Percentiles rank a stretch among this genome's conserved stretches.
phyloP scores from a whole-genome alignment of 1,140 invertebrate genomes.

The Diorhabda carinulata region DNA sequence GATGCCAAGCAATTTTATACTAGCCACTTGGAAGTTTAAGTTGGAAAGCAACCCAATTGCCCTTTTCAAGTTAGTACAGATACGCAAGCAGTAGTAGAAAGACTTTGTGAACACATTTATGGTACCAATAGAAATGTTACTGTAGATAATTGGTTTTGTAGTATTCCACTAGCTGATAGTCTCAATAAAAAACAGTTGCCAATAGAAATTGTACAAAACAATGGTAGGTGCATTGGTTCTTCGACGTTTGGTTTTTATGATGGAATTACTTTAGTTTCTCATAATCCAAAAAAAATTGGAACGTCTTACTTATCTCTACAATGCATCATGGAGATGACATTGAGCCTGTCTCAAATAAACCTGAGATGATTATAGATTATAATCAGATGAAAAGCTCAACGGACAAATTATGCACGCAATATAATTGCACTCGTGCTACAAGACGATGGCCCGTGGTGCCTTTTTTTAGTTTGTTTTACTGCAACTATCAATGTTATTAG shows the following conservation, averaged over 20 bases:
- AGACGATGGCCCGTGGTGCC: constrained; percentile 16
- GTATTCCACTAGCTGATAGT: constrained; percentile 28
- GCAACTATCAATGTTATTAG: not conserved
- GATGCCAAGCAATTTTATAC: too few relatives aligned
- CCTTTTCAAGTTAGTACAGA: constrained; percentile 9
- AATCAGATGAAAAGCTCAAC: constrained; percentile 26
- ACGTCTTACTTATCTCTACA: constrained; percentile 23
- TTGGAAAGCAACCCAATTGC: not conserved
- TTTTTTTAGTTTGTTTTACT: constrained; percentile 19
- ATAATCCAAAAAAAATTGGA: constrained; percentile 11
- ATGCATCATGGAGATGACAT: constrained; percentile 21
- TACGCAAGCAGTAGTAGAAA: not conserved
- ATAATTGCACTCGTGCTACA: constrained; percentile 8
- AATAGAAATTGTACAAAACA: constrained; percentile 6
- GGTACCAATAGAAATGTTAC: constrained; percentile 39
- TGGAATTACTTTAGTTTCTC: constrained; percentile 9
- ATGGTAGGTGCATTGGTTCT: not conserved
- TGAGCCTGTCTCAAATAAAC: constrained; percentile 11
- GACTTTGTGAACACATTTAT: constrained; percentile 31
- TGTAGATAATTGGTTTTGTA: constrained; percentile 44
- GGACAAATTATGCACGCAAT: constrained; percentile 14
- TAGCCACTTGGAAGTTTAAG: too few relatives aligned
- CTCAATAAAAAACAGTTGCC: constrained; percentile 22
- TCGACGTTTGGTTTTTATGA: constrained; percentile 12
- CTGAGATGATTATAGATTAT: constrained; percentile 25